Base-by-base conservation (phyloP, 2,797 vertebrate species). In the Capromys pilorides region DNA sequence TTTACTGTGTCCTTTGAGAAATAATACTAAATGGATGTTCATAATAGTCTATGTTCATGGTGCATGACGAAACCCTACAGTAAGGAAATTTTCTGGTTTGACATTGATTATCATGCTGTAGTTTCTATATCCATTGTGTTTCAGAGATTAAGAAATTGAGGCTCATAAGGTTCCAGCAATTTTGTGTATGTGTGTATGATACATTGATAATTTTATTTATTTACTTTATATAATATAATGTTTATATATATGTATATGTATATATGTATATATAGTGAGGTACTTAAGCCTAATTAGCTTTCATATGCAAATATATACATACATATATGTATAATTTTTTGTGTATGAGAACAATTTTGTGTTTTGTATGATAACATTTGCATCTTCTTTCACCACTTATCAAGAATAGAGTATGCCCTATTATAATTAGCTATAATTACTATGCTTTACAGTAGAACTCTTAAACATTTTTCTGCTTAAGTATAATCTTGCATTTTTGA, bases 71-170 rank as follows among this genome's bases (percentile, higher is more conserved):
- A 94, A 78, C 22, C 61, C 6, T 45, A 4, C 31, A 51, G 21
- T 83, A 80, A 94, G 59, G 51, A 59, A 21, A 24, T 87, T 85
- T 89, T 84, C n/a, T 91, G 26, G 9, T 66, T 85, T 62, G 59
- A 85, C 87, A 22, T 45, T 82, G 78, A 67, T 90, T 57, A 84
- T 83, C 26, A 36, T 64, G 45, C 49, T 88, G 75, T 59, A 19
- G 26, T 49, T 26, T 84, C 3, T n/a, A 73, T 69, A 22, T 45
- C 21, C 9, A 36, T 71, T 36, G 62, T 85, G 67, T 93, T 77
- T 61, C 64, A 66, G 90, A 13, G 31, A 84, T 85, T 77, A 88
- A 92, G 79, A 96, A 91, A 89, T 33, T 57, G 26, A 94, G 69
- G 26, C 33, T 19, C 12, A 77, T 73, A 81, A 71, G 54, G 12